These are phyloP conservation scores for Psophia crepitans DNA, from an alignment of 2,113 vertebrate genomes.

Conservation along the genomic window DNA sequence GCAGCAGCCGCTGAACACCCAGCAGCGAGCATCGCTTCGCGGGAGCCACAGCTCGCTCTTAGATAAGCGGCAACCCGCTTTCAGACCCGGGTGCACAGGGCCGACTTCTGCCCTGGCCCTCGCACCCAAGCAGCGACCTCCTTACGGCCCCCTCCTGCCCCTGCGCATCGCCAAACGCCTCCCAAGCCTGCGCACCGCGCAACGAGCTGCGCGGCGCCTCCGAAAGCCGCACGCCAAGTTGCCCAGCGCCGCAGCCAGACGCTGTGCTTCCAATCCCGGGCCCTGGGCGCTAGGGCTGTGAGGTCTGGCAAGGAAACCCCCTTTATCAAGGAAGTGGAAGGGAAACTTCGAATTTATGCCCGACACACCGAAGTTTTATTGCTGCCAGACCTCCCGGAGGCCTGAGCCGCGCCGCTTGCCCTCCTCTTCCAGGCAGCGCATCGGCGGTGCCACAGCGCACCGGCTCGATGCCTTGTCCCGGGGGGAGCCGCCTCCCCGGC, in stretches of 20 bases:
- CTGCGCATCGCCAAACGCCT: fast-evolving
- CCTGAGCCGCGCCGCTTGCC: neutral
- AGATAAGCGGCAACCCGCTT: fast-evolving
- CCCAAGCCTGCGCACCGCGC: neutral
- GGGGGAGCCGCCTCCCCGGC: neutral
- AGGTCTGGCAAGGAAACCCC: neutral
- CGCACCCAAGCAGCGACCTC: neutral
- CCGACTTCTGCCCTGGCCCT: neutral
- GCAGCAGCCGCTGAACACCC: neutral
- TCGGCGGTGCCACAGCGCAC: neutral
- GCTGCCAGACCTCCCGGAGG: neutral
- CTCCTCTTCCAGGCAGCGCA: neutral
- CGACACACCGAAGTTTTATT: neutral
- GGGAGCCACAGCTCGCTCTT: neutral
- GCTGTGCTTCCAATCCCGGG: neutral
- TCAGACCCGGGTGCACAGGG: neutral
- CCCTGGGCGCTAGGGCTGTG: too few species aligned
- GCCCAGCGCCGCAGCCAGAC: neutral
- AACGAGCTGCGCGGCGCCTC: neutral
- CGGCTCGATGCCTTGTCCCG: neutral
- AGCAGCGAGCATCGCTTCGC: neutral
- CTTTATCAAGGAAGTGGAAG: neutral
- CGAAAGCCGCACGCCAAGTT: neutral
- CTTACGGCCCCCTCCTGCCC: neutral
- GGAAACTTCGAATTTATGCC: neutral